These are phyloP conservation scores for Rhagonycha fulva DNA, from an alignment of 2,888 invertebrate species.

Conservation along the genomic window DNA sequence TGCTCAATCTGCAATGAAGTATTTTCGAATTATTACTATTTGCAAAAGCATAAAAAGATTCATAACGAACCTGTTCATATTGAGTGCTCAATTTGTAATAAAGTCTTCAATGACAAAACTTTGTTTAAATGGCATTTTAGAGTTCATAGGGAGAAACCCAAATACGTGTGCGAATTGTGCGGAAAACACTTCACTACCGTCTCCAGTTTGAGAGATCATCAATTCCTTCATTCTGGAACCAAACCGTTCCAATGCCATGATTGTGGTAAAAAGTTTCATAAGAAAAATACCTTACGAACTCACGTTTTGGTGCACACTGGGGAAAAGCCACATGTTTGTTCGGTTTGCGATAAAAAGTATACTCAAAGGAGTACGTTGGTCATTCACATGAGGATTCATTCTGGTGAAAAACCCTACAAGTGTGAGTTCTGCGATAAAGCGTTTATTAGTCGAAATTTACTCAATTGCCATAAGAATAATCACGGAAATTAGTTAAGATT, in stretches of 20 bases:
- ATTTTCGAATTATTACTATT: not conserved
- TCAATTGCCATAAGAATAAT: not conserved
- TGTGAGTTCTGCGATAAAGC: slow-evolving; percentile 49
- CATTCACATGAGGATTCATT: slow-evolving; percentile 52
- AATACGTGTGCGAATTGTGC: slow-evolving; percentile 52
- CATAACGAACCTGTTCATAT: not conserved
- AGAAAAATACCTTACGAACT: slow-evolving; percentile 19
- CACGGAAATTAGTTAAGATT: not conserved
- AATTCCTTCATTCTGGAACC: slow-evolving; percentile 52
- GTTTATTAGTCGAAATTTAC: slow-evolving; percentile 26
- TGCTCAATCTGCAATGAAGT: not conserved
- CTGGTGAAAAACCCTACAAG: slow-evolving; percentile 58
- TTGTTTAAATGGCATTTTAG: not conserved
- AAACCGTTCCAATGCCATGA: slow-evolving; percentile 49
- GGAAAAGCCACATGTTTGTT: slow-evolving; percentile 45
- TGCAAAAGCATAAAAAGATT: not conserved
- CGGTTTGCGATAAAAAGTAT: slow-evolving; percentile 10
- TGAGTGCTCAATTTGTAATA: not conserved
- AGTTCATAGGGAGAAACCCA: not conserved
- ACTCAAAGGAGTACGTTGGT: slow-evolving; percentile 53
- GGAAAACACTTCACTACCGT: slow-evolving; percentile 56
- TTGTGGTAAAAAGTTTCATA: slow-evolving; percentile 44
- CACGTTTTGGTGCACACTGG: slow-evolving; percentile 50
- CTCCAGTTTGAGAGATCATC: slow-evolving; percentile 45
- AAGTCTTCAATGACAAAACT: not conserved